Evolutionary conservation across 2,888 invertebrate species (phyloP), one percentile per base, ranked within the genome.

Genomic region (Limnephilus lunatus): DNA sequence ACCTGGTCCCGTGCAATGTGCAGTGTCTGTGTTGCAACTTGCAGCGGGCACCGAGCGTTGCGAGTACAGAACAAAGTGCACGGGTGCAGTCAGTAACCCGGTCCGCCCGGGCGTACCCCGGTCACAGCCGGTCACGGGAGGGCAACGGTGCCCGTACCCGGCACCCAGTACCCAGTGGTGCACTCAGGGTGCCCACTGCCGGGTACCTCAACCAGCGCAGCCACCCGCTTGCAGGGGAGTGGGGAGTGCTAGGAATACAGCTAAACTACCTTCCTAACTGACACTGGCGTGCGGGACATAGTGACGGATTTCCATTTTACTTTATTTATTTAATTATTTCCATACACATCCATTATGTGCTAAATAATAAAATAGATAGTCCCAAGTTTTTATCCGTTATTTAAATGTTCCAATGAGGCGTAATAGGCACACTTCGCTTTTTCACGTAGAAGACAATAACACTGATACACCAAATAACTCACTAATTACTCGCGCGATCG

Each of bases 31-130:
- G n/a, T 25, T 68, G 68, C 68, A 68, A 5, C 25, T 19, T 5
- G 68, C 25, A 68, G 53, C 48, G 48, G 14, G 53, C 68, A 68
- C 7, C 25, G 68, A 25, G 9, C 68, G 25, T 19, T 2, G n/a
- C 4, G 9, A 19, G 25, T 25, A 68, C 68, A 48, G 30, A 31
- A 30, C 68, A 32, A 12, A 68, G 53, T 53, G 88, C 88, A 68
- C 88, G 53, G 88, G 88, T 68, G 88, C 48, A 88, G 88, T 88
- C 88, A 88, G 88, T 88, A 68, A 88, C 88, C 88, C 44, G 88
- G 32, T 53, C 48, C 68, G 88, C 68, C 88, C 68, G 88, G 88
- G 30, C 88, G 68, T 53, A 88, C 53, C 53, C 68, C 88, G 53
- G 88, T 68, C 68, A 88, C 68, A 68, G 53, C 88, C 68, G 68